phyloP scores from a whole-genome alignment of 2,113 vertebrate genomes.

The Syngnathus floridae region DNA sequence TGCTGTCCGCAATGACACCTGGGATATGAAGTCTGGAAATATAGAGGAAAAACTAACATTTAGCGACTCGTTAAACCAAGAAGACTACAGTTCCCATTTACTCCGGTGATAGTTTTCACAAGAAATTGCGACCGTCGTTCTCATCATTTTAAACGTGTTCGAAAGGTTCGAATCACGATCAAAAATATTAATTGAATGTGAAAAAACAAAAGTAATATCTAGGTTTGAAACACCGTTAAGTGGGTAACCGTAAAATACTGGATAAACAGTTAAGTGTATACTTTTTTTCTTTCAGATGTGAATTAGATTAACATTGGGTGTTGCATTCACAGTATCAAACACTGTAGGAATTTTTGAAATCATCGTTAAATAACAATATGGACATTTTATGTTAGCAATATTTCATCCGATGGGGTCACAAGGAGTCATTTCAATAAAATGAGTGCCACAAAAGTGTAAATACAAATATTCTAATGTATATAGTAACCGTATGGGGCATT shows the following conservation, averaged over 20 bases:
- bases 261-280: no score
- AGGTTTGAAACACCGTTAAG: neutral
- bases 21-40: slow-evolving; percentile 58
- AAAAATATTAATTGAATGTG: neutral
- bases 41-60: rapidly evolving
- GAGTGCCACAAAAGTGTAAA: no score
- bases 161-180: neutral
- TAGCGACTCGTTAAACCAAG: rapidly evolving
- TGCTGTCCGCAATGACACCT: slow-evolving; percentile 27
- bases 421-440: neutral
- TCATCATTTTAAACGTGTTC: neutral
- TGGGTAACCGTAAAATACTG: no score
- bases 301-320: no score
- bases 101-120: neutral
- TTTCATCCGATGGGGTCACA: neutral
- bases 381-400: neutral
- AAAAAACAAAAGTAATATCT: neutral
- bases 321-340: no score
- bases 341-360: no score
- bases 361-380: no score
- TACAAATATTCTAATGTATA: neutral
- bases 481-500: neutral
- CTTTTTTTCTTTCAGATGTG: no score
- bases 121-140: neutral
- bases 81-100: slow-evolving; percentile 48